Percentiles rank a stretch among this genome's conserved stretches.
phyloP scores from a whole-genome alignment of 2,113 vertebrate species.

The Heloderma charlesbogerti region DNA sequence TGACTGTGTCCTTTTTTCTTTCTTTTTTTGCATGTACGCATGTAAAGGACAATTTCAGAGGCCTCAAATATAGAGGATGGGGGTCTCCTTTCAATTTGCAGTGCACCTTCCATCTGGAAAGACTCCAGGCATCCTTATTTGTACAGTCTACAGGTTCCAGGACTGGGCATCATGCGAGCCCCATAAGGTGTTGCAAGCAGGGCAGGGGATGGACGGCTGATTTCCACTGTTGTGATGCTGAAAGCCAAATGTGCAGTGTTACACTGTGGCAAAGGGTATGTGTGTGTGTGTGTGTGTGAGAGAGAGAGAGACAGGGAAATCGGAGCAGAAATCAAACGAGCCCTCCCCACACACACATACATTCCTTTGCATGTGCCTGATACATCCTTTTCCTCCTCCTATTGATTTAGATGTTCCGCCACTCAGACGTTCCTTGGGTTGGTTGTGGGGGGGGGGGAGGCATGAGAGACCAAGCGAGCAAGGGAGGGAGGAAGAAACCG shows the following conservation, averaged over 20 bases:
- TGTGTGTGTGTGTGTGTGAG: not conserved
- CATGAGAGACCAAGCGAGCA: not conserved
- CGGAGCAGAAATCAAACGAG: not conserved
- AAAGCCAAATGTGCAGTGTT: not conserved
- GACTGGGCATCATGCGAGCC: not conserved
- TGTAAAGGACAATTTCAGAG: not conserved
- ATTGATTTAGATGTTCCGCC: conserved; percentile 12
- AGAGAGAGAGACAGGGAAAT: not conserved
- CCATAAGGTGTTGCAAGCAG: too few relatives aligned
- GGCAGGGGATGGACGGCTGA: not conserved
- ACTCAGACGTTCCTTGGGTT: conserved; percentile 7
- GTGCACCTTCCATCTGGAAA: not conserved
- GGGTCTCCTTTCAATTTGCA: not conserved
- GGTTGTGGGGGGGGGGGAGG: conserved; percentile 6
- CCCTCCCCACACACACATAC: not conserved
- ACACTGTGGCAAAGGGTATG: too few relatives aligned
- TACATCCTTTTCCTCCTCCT: not conserved
- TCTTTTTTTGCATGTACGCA: too few relatives aligned
- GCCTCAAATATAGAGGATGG: not conserved
- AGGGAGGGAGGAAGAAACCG: not conserved
- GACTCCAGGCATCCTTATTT: not conserved
- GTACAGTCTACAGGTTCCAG: not conserved
- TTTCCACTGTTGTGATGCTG: too few relatives aligned
- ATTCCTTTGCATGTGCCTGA: not conserved
- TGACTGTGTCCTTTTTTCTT: not conserved